Evolutionary conservation across 2,888 invertebrate genomes (phyloP), one percentile per base, ranked within the genome.

Genomic region (Clostera curtula): DNA sequence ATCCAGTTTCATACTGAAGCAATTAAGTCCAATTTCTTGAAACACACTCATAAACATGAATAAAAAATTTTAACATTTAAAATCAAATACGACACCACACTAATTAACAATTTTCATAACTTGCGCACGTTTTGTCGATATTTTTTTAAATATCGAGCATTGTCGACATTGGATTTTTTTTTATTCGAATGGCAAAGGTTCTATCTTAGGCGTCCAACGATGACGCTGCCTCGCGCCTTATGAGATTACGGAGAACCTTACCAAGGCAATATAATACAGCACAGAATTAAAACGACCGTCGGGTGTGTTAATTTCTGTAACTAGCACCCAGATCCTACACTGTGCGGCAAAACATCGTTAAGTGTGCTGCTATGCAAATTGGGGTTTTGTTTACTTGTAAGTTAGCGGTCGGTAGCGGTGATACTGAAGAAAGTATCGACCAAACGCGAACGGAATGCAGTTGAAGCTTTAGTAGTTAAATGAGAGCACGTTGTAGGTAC

Each of bases 1-100:
- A 66, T 83, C 82, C 69, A 83, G 57, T 68, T 82, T 83, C 83
- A 83, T 83, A 21, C 34, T 59, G 40, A 42, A 46, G 34, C 47
- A 36, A 38, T 52, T 51, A 26, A 44, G 35, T 49, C 53, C 44
- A 43, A 28, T 24, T 13, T 25, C 34, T 21, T 23, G 8, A 23
- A 29, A 26, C 19, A 29, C 40, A 47, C 38, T 45, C 43, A 43
- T 50, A 33, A 26, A 31, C 17, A 24, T 40, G 29, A 37, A 45
- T 35, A 27, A 40, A 34, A 36, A 41, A 43, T 49, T 41, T 25
- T 12, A 33, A 37, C 29, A 40, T 19, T 19, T 29, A 35, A 20
- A 36, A 34, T 28, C 24, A 34, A 25, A 48, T 40, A 3, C 6
- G 8, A 17, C 20, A 39, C 31, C 21, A 19, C 27, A 27, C 10